Conservation (phyloP, 1,140 invertebrate species). For the Lepidurus apus region DNA sequence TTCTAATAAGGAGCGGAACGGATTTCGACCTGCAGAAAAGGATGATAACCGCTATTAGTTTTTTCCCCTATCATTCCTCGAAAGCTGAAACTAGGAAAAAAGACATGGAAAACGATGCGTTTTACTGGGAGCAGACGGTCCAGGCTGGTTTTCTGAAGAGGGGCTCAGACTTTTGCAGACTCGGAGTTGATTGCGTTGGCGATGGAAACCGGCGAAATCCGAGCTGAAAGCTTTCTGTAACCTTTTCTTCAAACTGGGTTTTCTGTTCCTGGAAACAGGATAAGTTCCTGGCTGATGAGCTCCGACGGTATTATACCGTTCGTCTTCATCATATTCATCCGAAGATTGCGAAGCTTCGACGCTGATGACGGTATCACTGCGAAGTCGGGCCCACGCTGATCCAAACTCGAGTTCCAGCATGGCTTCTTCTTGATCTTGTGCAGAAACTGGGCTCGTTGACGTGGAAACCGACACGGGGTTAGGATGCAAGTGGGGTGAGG, state of each 20-base stretch:
- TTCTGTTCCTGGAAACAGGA: neutral
- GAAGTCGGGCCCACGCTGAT: neutral
- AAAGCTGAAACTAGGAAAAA: neutral
- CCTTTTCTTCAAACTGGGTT: neutral
- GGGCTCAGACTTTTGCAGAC: constrained; percentile 1
- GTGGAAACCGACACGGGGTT: neutral
- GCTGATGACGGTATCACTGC: neutral
- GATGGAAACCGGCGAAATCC: neutral
- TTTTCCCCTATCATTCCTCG: neutral
- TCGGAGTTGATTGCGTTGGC: neutral
- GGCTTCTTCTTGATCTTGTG: neutral
- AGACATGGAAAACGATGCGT: neutral
- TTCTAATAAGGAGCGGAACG: neutral
- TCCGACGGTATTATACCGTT: neutral
- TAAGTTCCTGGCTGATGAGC: neutral
- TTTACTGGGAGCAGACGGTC: neutral
- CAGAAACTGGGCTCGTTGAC: neutral
- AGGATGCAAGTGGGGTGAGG: constrained; percentile 43
- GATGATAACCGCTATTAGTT: neutral
- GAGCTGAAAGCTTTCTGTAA: constrained; percentile 10
- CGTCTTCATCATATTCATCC: neutral
- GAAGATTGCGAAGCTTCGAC: neutral
- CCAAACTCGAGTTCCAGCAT: neutral
- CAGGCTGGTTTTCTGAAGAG: neutral
- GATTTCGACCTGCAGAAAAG: neutral